Percentiles rank a stretch among this genome's conserved stretches.
phyloP scores from a whole-genome alignment of 2,797 vertebrate species.

The Lindbergichthys nudifrons region DNA sequence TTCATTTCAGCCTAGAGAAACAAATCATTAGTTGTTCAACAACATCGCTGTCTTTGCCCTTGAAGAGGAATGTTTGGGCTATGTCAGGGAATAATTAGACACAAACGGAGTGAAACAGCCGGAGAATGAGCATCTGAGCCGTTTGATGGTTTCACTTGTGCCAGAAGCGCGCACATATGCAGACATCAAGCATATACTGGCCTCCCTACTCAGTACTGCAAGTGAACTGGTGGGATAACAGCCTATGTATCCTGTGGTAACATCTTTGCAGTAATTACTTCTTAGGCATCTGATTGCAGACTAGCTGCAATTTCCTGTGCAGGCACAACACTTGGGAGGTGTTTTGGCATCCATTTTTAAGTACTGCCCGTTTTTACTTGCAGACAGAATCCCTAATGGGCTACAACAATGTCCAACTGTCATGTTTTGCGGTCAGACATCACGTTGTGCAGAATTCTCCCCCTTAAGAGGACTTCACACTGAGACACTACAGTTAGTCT shows the following conservation, averaged over 20 bases:
- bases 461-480: slow-evolving; percentile 49
- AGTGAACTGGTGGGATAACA: slow-evolving; percentile 27
- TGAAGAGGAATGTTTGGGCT: slow-evolving; percentile 49
- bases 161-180: slow-evolving; percentile 28
- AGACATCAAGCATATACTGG: slow-evolving; percentile 13
- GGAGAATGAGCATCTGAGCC: slow-evolving; percentile 24
- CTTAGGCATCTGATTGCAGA: slow-evolving; percentile 48
- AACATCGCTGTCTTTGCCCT: slow-evolving; percentile 49
- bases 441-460: slow-evolving; percentile 42
- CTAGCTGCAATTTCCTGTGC: slow-evolving; percentile 58
- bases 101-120: slow-evolving; percentile 48
- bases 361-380: slow-evolving; percentile 12
- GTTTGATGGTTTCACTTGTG: slow-evolving; percentile 23
- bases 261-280: slow-evolving; percentile 46
- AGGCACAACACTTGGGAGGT: slow-evolving; percentile 41
- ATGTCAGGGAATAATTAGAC: slow-evolving; percentile 63
- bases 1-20: slow-evolving; percentile 50
- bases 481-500: slow-evolving; percentile 36
- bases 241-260: slow-evolving; percentile 42
- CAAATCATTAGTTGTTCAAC: slow-evolving; percentile 65
- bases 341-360: slow-evolving; percentile 39
- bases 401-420: slow-evolving; percentile 1
- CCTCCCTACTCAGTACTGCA: neutral
- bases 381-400: slow-evolving; percentile 11
- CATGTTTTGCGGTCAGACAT: slow-evolving; percentile 35